Evolutionary conservation across 2,888 invertebrate species (phyloP), one percentile per base, ranked within the genome.

Genomic region (Brachyptera risi): DNA sequence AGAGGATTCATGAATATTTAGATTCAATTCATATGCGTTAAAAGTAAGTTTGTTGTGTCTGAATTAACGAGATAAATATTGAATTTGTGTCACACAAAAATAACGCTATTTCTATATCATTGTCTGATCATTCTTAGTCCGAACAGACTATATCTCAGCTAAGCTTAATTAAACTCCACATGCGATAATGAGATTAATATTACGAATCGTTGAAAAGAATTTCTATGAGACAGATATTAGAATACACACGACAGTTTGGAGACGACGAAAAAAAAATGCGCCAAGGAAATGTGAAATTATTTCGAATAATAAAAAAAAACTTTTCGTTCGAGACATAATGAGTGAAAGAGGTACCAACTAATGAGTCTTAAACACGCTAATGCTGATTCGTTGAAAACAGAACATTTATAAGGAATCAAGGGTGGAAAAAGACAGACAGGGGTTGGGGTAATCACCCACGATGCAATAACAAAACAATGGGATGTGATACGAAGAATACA

Each of bases 311-410:
- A 44, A 44, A 19, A 44, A 31, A 31, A 31, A 31, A 31, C 31
- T 11, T 11, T 5, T 31, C 31, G 5, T 11, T 17, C 17, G 15
- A 38, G 5, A 31, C 31, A 54, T 54, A 54, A 54, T 54, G 54
- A 54, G 54, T 35, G 23, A 54, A 54, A 21, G 54, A 35, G 54
- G 35, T 35, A 54, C 37, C 35, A 54, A 54, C 35, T 54, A 54
- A 54, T 54, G 54, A 54, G 15, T 11, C 15, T 7, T 11, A 23
- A 19, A 15, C 54, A 54, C 54, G 54, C 35, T 19, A 54, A 35
- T n/a, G n/a, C n/a, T n/a, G n/a, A n/a, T n/a, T n/a, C n/a, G n/a
- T 44, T 44, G 31, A 31, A 31, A 31, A 31, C 5, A n/a, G n/a
- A n/a, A n/a, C n/a, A n/a, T n/a, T n/a, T 54, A 54, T 37, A 54